A percentile compares a stretch with the other conserved stretches of the same genome.
Conservation (phyloP, 2,888 invertebrate species). For the Ophion ellenae region DNA sequence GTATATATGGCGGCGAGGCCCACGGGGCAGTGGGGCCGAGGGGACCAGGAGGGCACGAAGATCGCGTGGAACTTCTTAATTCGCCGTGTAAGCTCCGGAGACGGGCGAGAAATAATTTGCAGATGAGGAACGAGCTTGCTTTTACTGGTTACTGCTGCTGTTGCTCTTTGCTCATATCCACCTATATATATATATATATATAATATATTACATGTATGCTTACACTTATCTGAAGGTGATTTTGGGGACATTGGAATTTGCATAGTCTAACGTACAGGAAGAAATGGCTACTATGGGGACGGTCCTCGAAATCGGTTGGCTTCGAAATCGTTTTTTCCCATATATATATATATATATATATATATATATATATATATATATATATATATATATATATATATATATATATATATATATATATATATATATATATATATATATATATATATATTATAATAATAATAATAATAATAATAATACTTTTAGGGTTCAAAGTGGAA, state of each 20-base stretch:
- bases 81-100: conserved; percentile 62
- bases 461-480: too few species aligned
- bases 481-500: too few species aligned
- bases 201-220: background rate
- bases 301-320: background rate
- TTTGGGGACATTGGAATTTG: too few species aligned
- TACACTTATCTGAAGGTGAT: too few species aligned
- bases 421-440: too few species aligned
- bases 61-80: conserved; percentile 68
- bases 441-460: too few species aligned
- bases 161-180: conserved; percentile 40
- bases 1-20: background rate
- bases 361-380: too few species aligned
- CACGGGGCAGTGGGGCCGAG: background rate
- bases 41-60: conserved; percentile 20
- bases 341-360: too few species aligned
- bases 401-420: too few species aligned
- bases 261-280: too few species aligned
- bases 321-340: too few species aligned
- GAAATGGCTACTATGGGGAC: background rate
- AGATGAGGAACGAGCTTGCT: conserved; percentile 59
- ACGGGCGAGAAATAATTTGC: conserved; percentile 68
- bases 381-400: too few species aligned
- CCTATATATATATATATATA: background rate
- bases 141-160: conserved; percentile 45